Evolutionary conservation across 2,113 vertebrate genomes (phyloP).

Genomic region (Pseudopipra pipra): DNA sequence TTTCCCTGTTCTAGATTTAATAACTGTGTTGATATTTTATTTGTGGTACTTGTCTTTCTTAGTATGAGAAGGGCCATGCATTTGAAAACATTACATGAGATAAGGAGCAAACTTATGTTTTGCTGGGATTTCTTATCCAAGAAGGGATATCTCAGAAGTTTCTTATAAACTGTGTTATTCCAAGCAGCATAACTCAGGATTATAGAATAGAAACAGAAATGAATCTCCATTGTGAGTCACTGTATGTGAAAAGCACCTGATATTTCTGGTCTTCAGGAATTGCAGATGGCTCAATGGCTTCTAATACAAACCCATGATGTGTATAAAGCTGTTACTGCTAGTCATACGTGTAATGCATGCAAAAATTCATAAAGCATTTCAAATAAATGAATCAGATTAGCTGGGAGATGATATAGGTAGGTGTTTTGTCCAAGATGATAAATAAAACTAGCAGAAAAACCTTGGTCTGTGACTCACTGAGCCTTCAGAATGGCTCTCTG

Average conservation of each 20-base stretch:
- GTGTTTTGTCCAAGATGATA: not conserved
- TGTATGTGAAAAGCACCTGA: not conserved
- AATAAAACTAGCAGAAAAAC: not conserved
- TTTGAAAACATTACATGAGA: not conserved
- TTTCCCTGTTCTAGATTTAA: not conserved
- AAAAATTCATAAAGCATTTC: not conserved
- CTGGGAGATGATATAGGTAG: not conserved
- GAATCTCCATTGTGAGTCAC: not conserved
- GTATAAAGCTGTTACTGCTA: not conserved
- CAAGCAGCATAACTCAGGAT: not conserved
- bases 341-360: not conserved
- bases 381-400: not conserved
- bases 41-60: not conserved
- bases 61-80: not conserved
- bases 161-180: not conserved
- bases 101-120: not conserved
- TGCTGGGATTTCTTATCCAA: not conserved
- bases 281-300: not conserved
- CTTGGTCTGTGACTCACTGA: not conserved
- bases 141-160: not conserved
- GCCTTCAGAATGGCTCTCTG: not conserved
- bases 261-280: accelerated
- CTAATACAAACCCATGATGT: not conserved
- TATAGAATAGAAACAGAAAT: not conserved
- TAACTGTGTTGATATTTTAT: not conserved